Conservation (phyloP, 2,113 vertebrate genomes). For the Festucalex cinctus region DNA sequence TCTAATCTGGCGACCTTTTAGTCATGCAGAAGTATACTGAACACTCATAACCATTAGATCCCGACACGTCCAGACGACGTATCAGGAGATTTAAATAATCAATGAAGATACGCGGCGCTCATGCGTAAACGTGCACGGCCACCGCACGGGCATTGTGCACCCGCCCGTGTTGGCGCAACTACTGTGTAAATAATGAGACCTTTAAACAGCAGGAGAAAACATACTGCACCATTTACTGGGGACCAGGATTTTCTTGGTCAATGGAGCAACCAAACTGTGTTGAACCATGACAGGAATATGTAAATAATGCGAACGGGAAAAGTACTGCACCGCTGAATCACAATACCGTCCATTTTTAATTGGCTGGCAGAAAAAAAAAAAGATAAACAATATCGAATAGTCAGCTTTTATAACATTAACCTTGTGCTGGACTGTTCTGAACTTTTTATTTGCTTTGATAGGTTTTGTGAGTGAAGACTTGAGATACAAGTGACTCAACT, state of each 20-base stretch:
- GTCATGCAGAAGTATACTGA: background rate
- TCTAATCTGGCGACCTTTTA: background rate
- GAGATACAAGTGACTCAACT: too few relatives aligned
- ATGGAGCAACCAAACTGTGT: background rate
- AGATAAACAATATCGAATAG: background rate
- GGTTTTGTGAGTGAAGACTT: too few relatives aligned
- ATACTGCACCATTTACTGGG: background rate
- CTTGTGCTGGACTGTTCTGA: background rate
- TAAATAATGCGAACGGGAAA: background rate
- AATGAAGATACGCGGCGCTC: background rate
- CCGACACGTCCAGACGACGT: background rate
- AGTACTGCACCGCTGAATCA: background rate
- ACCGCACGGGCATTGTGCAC: background rate
- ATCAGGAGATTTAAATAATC: constrained; percentile 7
- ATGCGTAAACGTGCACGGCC: background rate
- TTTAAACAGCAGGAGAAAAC: constrained; percentile 1
- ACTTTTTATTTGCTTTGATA: background rate
- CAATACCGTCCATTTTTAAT: background rate
- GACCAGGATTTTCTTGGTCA: background rate
- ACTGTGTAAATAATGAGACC: constrained; percentile 7
- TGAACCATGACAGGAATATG: background rate
- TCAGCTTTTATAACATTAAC: background rate
- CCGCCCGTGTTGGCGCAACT: background rate
- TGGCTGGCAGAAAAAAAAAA: background rate
- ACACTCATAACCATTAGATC: constrained; percentile 2